Evolutionary conservation across 2,888 invertebrate species (phyloP), one percentile per base, ranked within the genome.

Genomic region (Resseliella maxima): DNA sequence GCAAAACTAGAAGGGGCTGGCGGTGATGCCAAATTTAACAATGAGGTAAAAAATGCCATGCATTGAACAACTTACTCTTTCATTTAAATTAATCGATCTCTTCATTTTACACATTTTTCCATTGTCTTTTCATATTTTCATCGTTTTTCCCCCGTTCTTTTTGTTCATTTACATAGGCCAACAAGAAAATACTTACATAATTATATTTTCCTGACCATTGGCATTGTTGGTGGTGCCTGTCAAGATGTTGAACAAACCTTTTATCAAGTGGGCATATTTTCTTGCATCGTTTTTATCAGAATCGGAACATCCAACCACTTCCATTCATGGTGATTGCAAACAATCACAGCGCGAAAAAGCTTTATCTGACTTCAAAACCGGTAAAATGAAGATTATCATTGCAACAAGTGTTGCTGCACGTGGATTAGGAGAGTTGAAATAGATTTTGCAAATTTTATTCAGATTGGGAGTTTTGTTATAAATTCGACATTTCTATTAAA

Each of bases 291-390:
- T 94, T 88, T 90, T 99, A 45, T 96, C 95, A 0, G 96, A 97
- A 90, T 93, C 93, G n/a, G 94, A 94, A 87, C 93, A 94, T 87
- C 95, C 98, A 10, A 98, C 98, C 0, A 98, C 99, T 5, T 98
- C 98, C 59, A 99, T 99, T 89, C 99, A 99, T 91, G 99, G 99
- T 50, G 99, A 99, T 92, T 94, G 99, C 85, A 94, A 96, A 89
- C 99, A 99, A 90, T 93, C 96, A 86, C 99, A 99, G 90, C 94
- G 99, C 86, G 99, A 99, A 91, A 96, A 97, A 89, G 99, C 99
- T 15, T 92, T 99, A 86, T 93, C 95, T 87, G 96, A 97, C 90
- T 99, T 99, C 91, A 95, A 95, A 89, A 92, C 91, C 24, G 97
- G 97, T 0, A 92, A 91, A 21, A 94, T 95, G 90, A 93, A 93